phyloP scores from a whole-genome alignment of 2,888 invertebrate species.

The Tigriopus californicus region DNA sequence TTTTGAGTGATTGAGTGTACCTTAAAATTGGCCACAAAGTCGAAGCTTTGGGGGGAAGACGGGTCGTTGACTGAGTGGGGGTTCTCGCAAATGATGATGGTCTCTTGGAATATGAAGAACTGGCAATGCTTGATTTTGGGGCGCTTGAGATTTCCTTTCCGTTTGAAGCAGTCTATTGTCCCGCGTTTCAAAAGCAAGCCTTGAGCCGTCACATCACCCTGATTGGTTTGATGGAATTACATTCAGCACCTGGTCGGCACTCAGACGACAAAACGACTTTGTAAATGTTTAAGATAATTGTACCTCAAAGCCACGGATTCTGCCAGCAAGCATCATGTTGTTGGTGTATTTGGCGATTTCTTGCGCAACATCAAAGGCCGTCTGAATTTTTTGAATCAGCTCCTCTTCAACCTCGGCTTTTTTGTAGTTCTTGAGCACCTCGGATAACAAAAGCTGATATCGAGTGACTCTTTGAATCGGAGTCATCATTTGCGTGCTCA shows the following conservation, averaged over 20 bases:
- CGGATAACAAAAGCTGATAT: neutral
- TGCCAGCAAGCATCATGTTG: slow-evolving; percentile 6
- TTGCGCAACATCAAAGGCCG: neutral
- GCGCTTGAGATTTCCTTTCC: neutral
- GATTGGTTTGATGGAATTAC: no score
- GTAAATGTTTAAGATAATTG: no score
- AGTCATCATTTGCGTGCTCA: neutral
- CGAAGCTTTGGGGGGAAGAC: neutral
- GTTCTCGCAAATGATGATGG: slow-evolving; percentile 1
- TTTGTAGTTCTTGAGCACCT: neutral
- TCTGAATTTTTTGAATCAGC: neutral
- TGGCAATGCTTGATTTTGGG: neutral
- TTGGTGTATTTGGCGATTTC: slow-evolving; percentile 1
- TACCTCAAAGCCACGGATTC: slow-evolving; percentile 4
- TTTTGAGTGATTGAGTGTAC: no score
- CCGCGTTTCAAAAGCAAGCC: neutral
- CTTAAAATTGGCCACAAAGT: no score
- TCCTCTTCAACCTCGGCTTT: neutral
- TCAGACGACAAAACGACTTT: neutral
- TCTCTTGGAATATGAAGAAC: slow-evolving; percentile 4
- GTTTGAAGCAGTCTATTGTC: neutral
- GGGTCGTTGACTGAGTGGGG: neutral
- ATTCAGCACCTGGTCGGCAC: no score
- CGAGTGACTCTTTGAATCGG: neutral
- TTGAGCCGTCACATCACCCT: slow-evolving; percentile 2